Percentiles rank a stretch among this genome's conserved stretches.
Evolutionary conservation across 2,888 invertebrate species (phyloP).

Genomic region (Cotesia congregata): DNA sequence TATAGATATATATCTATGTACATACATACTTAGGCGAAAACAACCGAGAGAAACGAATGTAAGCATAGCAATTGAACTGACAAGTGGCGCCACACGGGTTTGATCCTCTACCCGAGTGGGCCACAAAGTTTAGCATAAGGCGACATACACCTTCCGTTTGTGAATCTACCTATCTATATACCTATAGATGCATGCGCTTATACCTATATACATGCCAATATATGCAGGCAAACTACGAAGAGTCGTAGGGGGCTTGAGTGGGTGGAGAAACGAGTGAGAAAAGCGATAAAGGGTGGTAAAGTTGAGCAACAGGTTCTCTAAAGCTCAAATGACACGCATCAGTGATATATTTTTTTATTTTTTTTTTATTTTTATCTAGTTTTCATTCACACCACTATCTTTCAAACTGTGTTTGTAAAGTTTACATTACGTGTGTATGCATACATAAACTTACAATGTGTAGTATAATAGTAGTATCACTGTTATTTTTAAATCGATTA

Average conservation of each 20-base stretch:
- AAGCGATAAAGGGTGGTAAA: conserved; percentile 52
- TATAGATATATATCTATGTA: conserved; percentile 19
- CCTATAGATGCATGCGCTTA: neutral
- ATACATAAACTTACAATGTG: no score
- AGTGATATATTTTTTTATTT: conserved; percentile 60
- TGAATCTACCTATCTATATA: conserved; percentile 37
- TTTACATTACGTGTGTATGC: neutral
- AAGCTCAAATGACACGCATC: conserved; percentile 63
- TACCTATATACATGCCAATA: conserved; percentile 22
- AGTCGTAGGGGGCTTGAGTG: conserved; percentile 17
- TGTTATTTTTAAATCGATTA: neutral
- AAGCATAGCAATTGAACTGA: conserved; percentile 52
- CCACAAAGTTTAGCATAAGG: conserved; percentile 63
- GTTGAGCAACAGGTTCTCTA: conserved; percentile 65
- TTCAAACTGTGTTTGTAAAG: neutral
- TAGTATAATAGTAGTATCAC: neutral
- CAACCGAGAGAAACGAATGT: conserved; percentile 12
- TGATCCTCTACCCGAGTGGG: conserved; percentile 40
- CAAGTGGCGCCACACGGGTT: conserved; percentile 64
- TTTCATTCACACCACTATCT: conserved; percentile 12
- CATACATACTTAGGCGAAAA: conserved; percentile 20
- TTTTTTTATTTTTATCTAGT: conserved; percentile 46
- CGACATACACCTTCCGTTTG: conserved; percentile 36
- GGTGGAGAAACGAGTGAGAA: conserved; percentile 29
- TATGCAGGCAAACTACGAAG: conserved; percentile 19